phyloP scores from a whole-genome alignment of 1,140 invertebrate species.

The Brachionus plicatilis region DNA sequence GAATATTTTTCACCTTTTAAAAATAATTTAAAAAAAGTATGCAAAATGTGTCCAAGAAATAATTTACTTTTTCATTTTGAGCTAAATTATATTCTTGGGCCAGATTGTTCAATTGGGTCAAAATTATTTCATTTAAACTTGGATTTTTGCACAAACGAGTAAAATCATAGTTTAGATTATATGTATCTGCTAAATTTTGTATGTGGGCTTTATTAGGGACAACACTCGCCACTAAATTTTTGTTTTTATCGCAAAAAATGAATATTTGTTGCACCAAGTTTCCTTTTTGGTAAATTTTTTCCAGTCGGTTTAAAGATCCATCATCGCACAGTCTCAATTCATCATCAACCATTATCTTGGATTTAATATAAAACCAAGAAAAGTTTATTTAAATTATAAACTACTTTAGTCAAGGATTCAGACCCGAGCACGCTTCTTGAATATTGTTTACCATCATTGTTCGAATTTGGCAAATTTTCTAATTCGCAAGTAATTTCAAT shows the following conservation, averaged over 20 bases:
- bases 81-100: not conserved
- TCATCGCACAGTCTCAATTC: not conserved
- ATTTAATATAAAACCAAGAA: not conserved
- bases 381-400: not conserved
- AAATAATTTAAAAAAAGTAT: not conserved
- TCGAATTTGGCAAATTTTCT: not conserved
- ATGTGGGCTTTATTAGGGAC: not conserved
- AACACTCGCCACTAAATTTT: not conserved
- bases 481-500: not conserved
- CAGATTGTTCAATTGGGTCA: not conserved
- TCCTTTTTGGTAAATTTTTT: not conserved
- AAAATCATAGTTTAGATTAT: not conserved
- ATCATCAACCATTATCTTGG: not conserved
- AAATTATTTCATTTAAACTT: not conserved
- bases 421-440: not conserved
- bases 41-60: not conserved
- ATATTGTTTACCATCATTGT: not conserved
- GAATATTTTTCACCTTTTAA: not conserved
- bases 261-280: not conserved
- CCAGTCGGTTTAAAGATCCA: not conserved
- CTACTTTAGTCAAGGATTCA: not conserved
- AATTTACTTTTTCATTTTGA: not conserved
- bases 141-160: not conserved
- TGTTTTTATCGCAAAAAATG: not conserved
- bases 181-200: not conserved